phyloP scores from a whole-genome alignment of 2,888 invertebrate species.

The Tenthredo mesomela region DNA sequence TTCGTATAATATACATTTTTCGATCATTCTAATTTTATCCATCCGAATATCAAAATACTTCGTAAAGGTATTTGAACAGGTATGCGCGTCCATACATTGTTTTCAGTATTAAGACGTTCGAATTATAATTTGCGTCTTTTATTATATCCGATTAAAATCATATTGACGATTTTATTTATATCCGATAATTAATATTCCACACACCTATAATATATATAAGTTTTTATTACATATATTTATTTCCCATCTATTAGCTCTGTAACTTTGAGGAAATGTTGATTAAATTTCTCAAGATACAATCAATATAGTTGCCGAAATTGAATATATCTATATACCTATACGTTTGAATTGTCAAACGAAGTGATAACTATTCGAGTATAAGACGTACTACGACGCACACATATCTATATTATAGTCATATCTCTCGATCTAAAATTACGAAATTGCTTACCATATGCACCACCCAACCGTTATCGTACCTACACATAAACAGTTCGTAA shows the following conservation, averaged over 20 bases:
- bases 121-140: background rate
- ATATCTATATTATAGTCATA: background rate
- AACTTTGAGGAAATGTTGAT: background rate
- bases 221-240: background rate
- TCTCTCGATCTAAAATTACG: constrained; percentile 21
- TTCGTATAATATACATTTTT: background rate
- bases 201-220: background rate
- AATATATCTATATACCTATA: background rate
- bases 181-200: background rate
- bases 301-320: constrained; percentile 9
- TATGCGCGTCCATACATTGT: background rate
- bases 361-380: constrained; percentile 9
- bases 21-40: background rate
- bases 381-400: background rate
- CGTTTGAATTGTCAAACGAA: constrained; percentile 30
- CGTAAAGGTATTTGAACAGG: background rate
- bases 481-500: background rate
- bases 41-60: background rate
- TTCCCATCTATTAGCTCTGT: background rate
- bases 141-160: background rate
- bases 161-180: background rate
- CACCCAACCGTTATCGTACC: background rate
- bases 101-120: too few species aligned
- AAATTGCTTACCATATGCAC: constrained; percentile 36
- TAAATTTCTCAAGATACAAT: constrained; percentile 8